Base-by-base conservation (phyloP, 2,797 vertebrate species). In the Paguma larvata region DNA sequence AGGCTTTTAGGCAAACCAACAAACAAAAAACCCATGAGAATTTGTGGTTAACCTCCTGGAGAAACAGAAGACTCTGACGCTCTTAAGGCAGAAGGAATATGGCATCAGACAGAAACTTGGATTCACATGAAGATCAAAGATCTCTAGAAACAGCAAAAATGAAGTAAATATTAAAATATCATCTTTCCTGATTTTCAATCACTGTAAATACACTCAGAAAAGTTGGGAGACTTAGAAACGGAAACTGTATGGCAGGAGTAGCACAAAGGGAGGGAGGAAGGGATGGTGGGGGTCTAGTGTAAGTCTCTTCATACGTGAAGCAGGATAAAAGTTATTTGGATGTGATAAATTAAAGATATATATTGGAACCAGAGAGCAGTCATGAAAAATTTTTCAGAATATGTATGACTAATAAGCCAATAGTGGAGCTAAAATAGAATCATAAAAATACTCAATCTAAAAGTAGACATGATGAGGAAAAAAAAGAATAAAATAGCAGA, bases 101-200 rank as follows among this genome's bases (percentile, higher is more conserved):
- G 63, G 19, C 59, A n/a, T 67, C 59, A 92, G 25, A 18, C 16
- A n/a, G 56, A 89, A 77, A 70, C 3, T 56, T 65, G 32, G 11
- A 32, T 68, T 25, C 75, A 25, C 48, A 73, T 30, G 62, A 38
- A 63, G 32, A 86, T 77, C 48, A 15, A 70, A 68, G 34, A 12
- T 63, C 23, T 90, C 51, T 56, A 77, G 62, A 75, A 91, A 83
- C 1, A 59, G 67, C 41, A 92, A 90, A 84, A 56, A 38, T 75
- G 11, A 46, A 79, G 5, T 68, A 65, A 77, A 38, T 75, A 62
- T n/a, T 53, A 80, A 80, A 92, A 67, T 73, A 21, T 16, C 5
- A 62, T 44, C 63, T 94, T 80, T 38, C 16, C 25, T 88, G 59
- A 86, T 77, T 68, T 93, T 87, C 85, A 68, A 77, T 48, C n/a